Base-by-base conservation (phyloP, 2,888 invertebrate genomes). In the Diloba caeruleocephala region DNA sequence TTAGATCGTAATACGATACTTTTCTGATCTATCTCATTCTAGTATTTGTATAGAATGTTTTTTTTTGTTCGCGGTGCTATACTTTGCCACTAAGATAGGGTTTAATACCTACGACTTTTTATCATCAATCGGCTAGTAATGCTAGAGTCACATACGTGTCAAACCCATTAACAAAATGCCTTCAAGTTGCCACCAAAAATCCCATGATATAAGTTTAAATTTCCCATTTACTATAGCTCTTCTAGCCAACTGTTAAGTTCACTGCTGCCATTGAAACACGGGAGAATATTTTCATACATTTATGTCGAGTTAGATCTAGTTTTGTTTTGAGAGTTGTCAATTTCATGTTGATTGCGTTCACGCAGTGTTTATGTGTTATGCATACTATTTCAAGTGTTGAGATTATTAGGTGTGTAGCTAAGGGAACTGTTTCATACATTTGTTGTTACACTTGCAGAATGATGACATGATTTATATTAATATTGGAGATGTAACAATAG, bases 391-490 rank as follows among this genome's bases (percentile, higher is more conserved):
- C 68, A 58, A 74, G 74, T 79, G 79, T 79, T n/a, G 84, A 82
- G 80, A 85, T 84, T 84, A 80, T 74, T 79, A 75, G 78, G 70
- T 64, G 48, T 70, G 58, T 65, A 78, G 72, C 71, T 81, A 79
- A 82, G 79, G 69, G 59, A 71, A 76, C 71, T 77, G 69, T 72
- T 73, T 72, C 73, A 63, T 70, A 51, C 13, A 48, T 60, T 75
- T 74, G 75, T 78, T 78, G 79, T 77, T 79, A 70, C 71, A 81
- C 60, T 71, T 80, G 74, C 74, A 39, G 49, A 21, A 43, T 15
- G n/a, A 49, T 15, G n/a, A 8, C 45, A 36, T 44, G 32, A 53
- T 50, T 36, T 42, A 46, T 33, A n/a, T n/a, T n/a, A 19, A 42
- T 68, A 54, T 76, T 82, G 78, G 78, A 77, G 74, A 69, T 79